phyloP scores from a whole-genome alignment of 2,113 vertebrate genomes.

The Spea bombifrons region DNA sequence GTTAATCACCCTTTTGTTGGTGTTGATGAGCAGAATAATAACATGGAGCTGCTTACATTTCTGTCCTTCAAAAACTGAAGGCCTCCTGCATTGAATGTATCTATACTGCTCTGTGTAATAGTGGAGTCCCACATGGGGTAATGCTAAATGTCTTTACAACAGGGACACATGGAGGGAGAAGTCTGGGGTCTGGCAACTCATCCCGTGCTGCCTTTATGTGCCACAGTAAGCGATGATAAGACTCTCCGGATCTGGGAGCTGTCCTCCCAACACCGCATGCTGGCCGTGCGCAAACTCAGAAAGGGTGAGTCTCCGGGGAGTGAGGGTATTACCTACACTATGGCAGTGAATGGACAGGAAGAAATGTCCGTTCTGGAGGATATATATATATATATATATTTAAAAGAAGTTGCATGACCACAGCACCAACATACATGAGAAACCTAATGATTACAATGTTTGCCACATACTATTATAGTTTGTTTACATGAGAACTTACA shows the following conservation, averaged over 20 bases:
- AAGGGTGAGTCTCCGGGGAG: conserved; percentile 73
- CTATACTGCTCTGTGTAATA: no score
- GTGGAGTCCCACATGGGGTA: background rate
- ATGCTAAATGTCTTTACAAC: conserved; percentile 30
- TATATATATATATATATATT: no score
- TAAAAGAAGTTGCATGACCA: no score
- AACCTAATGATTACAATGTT: no score
- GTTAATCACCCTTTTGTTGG: no score
- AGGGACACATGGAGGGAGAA: conserved; percentile 98
- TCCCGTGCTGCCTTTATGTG: conserved; percentile 89
- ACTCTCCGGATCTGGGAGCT: conserved; percentile 96
- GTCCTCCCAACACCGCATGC: conserved; percentile 92
- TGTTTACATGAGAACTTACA: no score
- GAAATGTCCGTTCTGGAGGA: no score
- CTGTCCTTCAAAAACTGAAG: background rate
- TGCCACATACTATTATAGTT: no score
- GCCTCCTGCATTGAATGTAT: background rate
- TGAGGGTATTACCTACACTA: background rate
- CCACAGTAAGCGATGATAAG: conserved; percentile 93
- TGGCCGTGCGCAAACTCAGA: conserved; percentile 95
- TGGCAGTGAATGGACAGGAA: no score
- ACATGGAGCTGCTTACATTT: no score
- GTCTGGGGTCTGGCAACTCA: conserved; percentile 95
- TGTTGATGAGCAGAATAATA: no score
- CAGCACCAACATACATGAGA: no score